Percentiles rank a stretch among this genome's conserved stretches.
These are phyloP conservation scores for Acipenser oxyrinchus DNA, from an alignment of 2,797 vertebrate genomes.

Conservation along the genomic window DNA sequence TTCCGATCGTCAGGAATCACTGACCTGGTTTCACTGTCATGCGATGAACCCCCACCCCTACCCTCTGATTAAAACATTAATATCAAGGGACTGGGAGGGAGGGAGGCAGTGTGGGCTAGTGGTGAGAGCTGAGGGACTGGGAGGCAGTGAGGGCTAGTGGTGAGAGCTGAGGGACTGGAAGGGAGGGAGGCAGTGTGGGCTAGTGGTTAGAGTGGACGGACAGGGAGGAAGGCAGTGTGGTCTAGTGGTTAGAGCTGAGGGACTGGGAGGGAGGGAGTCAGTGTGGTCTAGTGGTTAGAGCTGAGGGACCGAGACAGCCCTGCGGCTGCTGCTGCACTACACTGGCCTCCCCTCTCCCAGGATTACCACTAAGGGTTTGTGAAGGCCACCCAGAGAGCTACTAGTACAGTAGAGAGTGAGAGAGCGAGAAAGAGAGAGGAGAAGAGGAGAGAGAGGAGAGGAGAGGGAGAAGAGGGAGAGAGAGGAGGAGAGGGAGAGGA, in stretches of 20 bases:
- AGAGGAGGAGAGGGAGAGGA: slow-evolving; percentile 36
- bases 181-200: too few species aligned
- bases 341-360: slow-evolving; percentile 48
- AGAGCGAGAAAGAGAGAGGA: slow-evolving; percentile 6
- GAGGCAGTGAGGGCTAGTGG: too few species aligned
- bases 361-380: slow-evolving; percentile 64
- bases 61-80: slow-evolving; percentile 21
- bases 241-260: too few species aligned
- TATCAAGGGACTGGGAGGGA: slow-evolving; percentile 17
- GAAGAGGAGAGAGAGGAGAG: slow-evolving; percentile 2
- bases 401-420: background rate
- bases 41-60: slow-evolving; percentile 6
- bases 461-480: slow-evolving; percentile 35
- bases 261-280: too few species aligned
- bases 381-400: slow-evolving; percentile 64
- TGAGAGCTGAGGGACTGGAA: too few species aligned
- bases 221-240: too few species aligned
- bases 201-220: too few species aligned
- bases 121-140: too few species aligned
- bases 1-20: slow-evolving; percentile 55
- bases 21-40: slow-evolving; percentile 47
- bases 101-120: background rate
- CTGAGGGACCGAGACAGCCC: slow-evolving; percentile 30
- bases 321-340: slow-evolving; percentile 38
- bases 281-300: too few species aligned